phyloP scores from a whole-genome alignment of 2,797 vertebrate species.

The Hippopotamyrus pictus region DNA sequence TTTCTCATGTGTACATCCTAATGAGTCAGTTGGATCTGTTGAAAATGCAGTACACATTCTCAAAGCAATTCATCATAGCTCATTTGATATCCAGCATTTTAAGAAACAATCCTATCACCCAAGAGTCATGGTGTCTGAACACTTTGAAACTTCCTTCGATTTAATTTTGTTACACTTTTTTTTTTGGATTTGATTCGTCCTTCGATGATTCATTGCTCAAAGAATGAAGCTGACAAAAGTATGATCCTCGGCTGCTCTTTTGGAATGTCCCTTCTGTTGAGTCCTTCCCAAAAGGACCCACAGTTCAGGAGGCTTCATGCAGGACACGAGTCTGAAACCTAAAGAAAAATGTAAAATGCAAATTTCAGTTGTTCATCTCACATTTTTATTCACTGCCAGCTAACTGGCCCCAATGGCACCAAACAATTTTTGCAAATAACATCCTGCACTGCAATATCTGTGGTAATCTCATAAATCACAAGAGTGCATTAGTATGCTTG shows the following conservation, averaged over 20 bases:
- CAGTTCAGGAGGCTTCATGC: background rate
- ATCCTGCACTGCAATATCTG: background rate
- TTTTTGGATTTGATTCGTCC: background rate
- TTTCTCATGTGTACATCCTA: background rate
- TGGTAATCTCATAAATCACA: background rate
- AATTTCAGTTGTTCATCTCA: background rate
- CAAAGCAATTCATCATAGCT: background rate
- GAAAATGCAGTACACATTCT: background rate
- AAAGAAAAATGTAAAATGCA: background rate
- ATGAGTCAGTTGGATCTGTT: background rate
- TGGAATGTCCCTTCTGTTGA: background rate
- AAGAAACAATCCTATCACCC: background rate
- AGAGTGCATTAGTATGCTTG: background rate
- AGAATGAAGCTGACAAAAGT: background rate
- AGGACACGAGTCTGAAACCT: background rate
- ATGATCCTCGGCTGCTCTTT: background rate
- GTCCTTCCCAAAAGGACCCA: background rate
- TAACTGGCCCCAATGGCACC: background rate
- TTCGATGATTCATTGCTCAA: constrained; percentile 4
- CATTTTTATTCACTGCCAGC: background rate
- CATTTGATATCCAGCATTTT: background rate
- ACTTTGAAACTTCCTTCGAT: background rate
- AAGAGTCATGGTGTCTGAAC: background rate
- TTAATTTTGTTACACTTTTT: background rate
- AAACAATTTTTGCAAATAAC: background rate